phyloP scores from a whole-genome alignment of 64 coral and sea anemone species.

The Stichodactyla mertensii region DNA sequence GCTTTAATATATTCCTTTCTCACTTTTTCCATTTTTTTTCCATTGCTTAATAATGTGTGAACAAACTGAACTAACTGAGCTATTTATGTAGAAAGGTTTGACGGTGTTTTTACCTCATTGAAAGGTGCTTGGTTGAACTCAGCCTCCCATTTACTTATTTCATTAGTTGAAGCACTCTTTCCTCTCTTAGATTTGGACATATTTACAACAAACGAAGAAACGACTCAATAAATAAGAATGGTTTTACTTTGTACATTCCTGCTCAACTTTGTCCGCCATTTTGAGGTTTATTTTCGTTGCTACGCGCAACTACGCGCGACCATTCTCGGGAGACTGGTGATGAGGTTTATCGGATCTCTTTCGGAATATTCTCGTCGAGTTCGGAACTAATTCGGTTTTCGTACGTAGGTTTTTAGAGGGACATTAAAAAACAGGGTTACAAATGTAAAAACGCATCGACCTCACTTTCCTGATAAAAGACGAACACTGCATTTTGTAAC shows the following conservation, averaged over 20 bases:
- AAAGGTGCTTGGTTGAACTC: conserved; percentile 82
- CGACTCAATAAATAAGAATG: not conserved
- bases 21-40: too few relatives aligned
- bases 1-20: too few relatives aligned
- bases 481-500: too few relatives aligned
- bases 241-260: not conserved
- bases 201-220: not conserved
- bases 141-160: conserved; percentile 83
- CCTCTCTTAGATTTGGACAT: conserved; percentile 94
- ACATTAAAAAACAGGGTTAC: too few relatives aligned
- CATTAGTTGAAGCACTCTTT: conserved; percentile 95
- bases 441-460: too few relatives aligned
- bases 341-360: not conserved
- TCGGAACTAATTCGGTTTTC: too few relatives aligned
- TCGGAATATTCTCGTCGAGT: too few relatives aligned
- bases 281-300: conserved; percentile 94
- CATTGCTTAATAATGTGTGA: too few relatives aligned
- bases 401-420: too few relatives aligned
- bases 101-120: conserved; percentile 66
- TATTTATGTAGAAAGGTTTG: not conserved
- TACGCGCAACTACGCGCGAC: conserved; percentile 43
- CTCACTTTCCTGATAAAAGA: too few relatives aligned
- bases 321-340: conserved; percentile 3
- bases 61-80: too few relatives aligned
- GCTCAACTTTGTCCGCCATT: conserved; percentile 71